Evolutionary conservation across 2,888 invertebrate genomes (phyloP), one percentile per base, ranked within the genome.

Genomic region (Nemapogon koenigi): DNA sequence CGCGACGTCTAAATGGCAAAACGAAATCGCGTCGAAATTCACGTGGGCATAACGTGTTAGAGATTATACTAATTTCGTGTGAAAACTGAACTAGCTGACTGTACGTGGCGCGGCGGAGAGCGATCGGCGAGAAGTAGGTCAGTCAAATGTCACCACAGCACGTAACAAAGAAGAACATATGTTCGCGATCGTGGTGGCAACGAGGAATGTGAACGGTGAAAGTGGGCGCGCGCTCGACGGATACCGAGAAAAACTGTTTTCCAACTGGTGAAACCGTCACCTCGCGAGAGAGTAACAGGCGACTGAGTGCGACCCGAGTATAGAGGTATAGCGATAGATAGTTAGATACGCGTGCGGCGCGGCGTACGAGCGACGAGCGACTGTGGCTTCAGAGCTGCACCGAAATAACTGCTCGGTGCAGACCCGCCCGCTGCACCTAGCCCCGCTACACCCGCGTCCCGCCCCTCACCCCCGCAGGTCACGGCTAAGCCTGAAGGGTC

Each of bases 241-340:
- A 53, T 70, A 65, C 65, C 49, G 55, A 69, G 75, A 70, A 76
- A 72, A 75, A 70, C 56, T 63, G 65, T 72, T 76, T 75, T 75
- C 67, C 71, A 65, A 59, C 60, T 62, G 63, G 69, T 76, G 75
- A 72, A 75, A 66, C 75, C 60, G 75, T 73, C 76, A 66, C 75
- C 60, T 59, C 61, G 66, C 60, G 63, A 65, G 65, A 65, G 59
- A 52, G 63, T 64, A 68, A 71, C 72, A 67, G 64, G 71, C 72
- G 65, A 36, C 17, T 37, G 26, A 16, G 14, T 10, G 11, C 26
- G 11, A 18, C 8, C 16, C 26, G 16, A 18, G 27, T 17, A 19
- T 22, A 11, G 14, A 17, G 14, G 31, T 11, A 11, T 14, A 11
- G 33, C 11, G 19, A 18, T 31, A n/a, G 26, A 16, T 27, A 8